These are phyloP conservation scores for Drosophila tropicalis DNA, from an alignment of 1,140 invertebrate genomes.

Conservation along the genomic window DNA sequence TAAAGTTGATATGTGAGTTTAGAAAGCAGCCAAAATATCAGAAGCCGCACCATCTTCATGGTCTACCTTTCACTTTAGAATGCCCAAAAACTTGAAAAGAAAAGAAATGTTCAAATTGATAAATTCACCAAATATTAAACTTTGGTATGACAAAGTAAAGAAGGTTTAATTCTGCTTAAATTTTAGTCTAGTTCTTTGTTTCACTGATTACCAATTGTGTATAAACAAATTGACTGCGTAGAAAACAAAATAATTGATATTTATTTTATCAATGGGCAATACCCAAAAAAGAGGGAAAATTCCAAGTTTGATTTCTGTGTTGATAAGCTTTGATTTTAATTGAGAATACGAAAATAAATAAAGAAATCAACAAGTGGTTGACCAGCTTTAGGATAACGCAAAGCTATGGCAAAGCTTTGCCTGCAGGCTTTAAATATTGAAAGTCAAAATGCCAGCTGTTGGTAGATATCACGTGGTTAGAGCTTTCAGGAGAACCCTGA, in stretches of 20 bases:
- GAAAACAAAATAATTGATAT: no score
- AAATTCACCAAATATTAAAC: neutral
- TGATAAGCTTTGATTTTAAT: no score
- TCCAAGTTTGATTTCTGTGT: neutral
- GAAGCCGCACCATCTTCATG: slow-evolving; percentile 24
- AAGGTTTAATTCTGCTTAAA: no score
- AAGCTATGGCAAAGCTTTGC: slow-evolving; percentile 43
- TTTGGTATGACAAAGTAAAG: neutral
- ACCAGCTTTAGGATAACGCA: slow-evolving; percentile 13
- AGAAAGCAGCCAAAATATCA: slow-evolving; percentile 50
- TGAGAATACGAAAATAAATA: neutral
- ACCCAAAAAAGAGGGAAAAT: neutral
- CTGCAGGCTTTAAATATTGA: slow-evolving; percentile 20
- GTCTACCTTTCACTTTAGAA: slow-evolving; percentile 73
- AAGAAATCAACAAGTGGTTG: slow-evolving; percentile 17
- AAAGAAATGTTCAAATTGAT: neutral
- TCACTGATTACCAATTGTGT: no score
- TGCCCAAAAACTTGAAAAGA: slow-evolving; percentile 18
- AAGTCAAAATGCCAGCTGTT: slow-evolving; percentile 6
- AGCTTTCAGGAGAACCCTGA: slow-evolving; percentile 29
- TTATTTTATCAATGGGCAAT: slow-evolving; percentile 10
- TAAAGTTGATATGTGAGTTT: slow-evolving; percentile 44
- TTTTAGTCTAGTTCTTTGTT: no score
- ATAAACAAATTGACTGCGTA: neutral
- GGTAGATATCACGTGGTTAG: slow-evolving; percentile 15